These are phyloP conservation scores for Mirounga angustirostris DNA, from an alignment of 2,113 vertebrate genomes.

Conservation along the genomic window DNA sequence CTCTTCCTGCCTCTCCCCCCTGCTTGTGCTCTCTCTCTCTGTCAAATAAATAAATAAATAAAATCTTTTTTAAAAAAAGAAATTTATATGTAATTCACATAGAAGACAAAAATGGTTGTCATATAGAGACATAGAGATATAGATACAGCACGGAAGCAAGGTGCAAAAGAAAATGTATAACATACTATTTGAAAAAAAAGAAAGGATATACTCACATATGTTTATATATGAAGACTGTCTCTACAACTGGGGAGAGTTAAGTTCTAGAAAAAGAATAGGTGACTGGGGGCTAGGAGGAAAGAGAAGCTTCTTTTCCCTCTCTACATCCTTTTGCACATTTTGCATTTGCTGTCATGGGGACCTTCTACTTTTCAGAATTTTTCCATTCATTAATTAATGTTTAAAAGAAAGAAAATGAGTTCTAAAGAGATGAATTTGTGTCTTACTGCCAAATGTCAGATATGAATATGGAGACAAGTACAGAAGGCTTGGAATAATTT, in stretches of 20 bases:
- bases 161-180: neutral
- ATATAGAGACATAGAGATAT: neutral
- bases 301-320: neutral
- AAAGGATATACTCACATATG: neutral
- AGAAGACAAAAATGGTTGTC: neutral
- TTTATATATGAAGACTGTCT: neutral
- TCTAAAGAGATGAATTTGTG: neutral
- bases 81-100: neutral
- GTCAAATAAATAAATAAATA: neutral
- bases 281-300: neutral
- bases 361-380: neutral
- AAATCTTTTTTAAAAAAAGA: neutral
- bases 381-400: conserved; percentile 56
- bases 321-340: neutral
- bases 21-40: too few relatives aligned
- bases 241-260: neutral
- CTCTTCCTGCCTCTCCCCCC: too few relatives aligned
- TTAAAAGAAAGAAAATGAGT: conserved; percentile 59
- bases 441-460: conserved; percentile 26
- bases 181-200: neutral
- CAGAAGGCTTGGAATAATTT: conserved; percentile 20
- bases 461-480: conserved; percentile 10
- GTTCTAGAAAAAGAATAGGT: neutral
- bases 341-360: conserved; percentile 17
- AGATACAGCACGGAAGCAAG: neutral